Base-by-base conservation (phyloP, 2,113 vertebrate genomes). In the Nansenia antarctica region DNA sequence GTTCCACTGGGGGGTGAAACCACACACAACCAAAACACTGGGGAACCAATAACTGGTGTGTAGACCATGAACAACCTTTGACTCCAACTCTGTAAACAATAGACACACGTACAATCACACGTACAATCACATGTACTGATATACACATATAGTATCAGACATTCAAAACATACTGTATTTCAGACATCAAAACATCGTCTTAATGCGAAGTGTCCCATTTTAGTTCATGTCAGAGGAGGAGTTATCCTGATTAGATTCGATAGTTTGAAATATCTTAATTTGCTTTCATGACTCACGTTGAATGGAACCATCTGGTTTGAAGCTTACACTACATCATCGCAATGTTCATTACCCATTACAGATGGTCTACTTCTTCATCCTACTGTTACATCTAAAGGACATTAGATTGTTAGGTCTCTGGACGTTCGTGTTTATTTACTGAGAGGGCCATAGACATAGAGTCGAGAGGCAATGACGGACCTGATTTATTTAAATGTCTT, bases 1-100 rank as follows among this genome's bases (percentile, higher is more conserved):
- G 55, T 42, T 30, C 62, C 27, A 3, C 26, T n/a, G n/a, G 53
- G 27, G 9, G 7, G n/a, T 69, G 53, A 9, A 76, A 59, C 54
- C 7, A 34, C 29, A 67, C 32, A 7, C 0, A 45, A 45, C 31
- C 18, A 26, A 42, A 74, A 29, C 45, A 54, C 12, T 12, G 29
- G 34, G 24, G 6, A 24, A 53, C 14, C 3, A 42, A 47, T 18
- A n/a, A 27, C 34, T 30, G 15, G 15, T 14, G 4, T 34, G 3
- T n/a, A 18, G 15, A 31, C 55, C 55, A 30, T 31, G 55, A 58
- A 58, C 14, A 58, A 31, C 14, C 4, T 7, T 49, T n/a, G 29
- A 8, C 14, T 3, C 14, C 18, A 18, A 6, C 29, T 31, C 30
- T 18, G 55, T 31, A 58, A 31, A 31, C 27, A 58, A 15, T 30